phyloP scores from a whole-genome alignment of 30 jellyfish, hydroid and myxozoan genomes.

The Turritopsis rubra region DNA sequence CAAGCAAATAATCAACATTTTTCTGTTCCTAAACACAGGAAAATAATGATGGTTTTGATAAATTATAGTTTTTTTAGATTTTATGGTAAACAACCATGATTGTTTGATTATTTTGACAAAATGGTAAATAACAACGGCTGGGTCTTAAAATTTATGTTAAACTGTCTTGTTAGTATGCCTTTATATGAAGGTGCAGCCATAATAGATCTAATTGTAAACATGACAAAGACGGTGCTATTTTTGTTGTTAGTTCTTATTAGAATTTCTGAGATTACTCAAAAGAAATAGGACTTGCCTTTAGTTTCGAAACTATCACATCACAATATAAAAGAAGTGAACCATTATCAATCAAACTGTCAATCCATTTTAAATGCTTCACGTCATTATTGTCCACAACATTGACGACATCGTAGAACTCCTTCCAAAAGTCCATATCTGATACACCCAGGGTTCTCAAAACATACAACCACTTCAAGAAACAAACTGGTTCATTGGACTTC shows the following conservation, averaged over 20 bases:
- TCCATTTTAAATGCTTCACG: background rate
- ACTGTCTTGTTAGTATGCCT: too few species aligned
- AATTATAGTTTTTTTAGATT: too few species aligned
- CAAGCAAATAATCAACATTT: slow-evolving; percentile 27
- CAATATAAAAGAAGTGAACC: slow-evolving; percentile 23
- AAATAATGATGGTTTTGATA: background rate
- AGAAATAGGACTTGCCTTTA: slow-evolving; percentile 29
- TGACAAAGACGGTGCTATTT: too few species aligned
- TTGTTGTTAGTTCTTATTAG: too few species aligned
- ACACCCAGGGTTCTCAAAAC: slow-evolving; percentile 19
- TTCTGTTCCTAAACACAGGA: slow-evolving; percentile 15
- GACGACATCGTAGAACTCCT: background rate
- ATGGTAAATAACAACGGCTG: too few species aligned
- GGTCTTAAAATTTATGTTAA: too few species aligned
- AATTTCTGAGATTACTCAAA: too few species aligned
- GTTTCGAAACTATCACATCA: slow-evolving; percentile 15
- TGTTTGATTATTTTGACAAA: too few species aligned
- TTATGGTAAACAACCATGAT: too few species aligned
- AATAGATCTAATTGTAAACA: too few species aligned
- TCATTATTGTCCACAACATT: background rate
- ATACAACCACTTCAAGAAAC: slow-evolving; percentile 20
- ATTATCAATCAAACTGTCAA: slow-evolving; percentile 5
- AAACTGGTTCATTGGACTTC: slow-evolving; percentile 8
- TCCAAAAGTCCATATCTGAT: slow-evolving; percentile 19
- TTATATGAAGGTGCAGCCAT: too few species aligned